phyloP scores from a whole-genome alignment of 2,888 invertebrate genomes.

The Heliconius ethilla region DNA sequence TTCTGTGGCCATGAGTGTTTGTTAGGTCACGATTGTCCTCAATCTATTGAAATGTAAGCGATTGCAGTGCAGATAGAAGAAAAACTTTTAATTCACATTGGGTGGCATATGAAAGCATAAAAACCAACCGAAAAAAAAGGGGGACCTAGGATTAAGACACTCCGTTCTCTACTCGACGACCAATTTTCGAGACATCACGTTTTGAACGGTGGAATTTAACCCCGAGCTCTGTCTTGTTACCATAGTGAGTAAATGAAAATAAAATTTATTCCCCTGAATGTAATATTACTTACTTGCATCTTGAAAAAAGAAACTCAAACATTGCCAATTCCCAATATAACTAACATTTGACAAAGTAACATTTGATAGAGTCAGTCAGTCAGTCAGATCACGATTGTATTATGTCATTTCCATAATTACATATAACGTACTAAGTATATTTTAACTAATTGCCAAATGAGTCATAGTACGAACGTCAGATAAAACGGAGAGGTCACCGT shows the following conservation, averaged over 20 bases:
- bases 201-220: too few relatives aligned
- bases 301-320: background rate
- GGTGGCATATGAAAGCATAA: background rate
- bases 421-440: constrained; percentile 23
- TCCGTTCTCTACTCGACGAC: too few relatives aligned
- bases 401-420: constrained; percentile 28
- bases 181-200: too few relatives aligned
- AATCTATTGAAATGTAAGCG: background rate
- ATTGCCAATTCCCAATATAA: background rate
- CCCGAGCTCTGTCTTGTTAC: too few relatives aligned
- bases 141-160: too few relatives aligned
- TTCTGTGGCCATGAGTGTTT: constrained; percentile 8
- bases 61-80: background rate
- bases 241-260: too few relatives aligned
- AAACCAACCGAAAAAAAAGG: background rate
- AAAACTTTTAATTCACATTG: background rate
- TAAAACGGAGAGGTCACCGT: constrained; percentile 22
- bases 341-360: background rate
- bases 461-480: constrained; percentile 7
- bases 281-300: too few relatives aligned
- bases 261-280: too few relatives aligned
- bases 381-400: constrained; percentile 7
- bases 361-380: constrained; percentile 3
- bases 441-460: constrained; percentile 19
- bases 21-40: background rate